Conservation (phyloP, 1,140 invertebrate species). For the Patella vulgata region DNA sequence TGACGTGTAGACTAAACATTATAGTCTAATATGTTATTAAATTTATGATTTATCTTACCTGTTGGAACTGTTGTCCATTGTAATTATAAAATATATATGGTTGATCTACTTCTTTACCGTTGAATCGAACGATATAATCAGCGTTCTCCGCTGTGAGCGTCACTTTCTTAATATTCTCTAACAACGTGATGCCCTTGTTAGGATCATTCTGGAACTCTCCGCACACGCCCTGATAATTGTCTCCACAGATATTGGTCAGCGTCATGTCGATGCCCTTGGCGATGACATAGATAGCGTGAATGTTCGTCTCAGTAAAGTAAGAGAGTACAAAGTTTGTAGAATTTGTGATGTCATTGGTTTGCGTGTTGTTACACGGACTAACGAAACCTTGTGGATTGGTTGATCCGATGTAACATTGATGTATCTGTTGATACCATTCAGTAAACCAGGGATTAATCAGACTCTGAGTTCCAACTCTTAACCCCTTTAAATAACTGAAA, state of each 20-base stretch:
- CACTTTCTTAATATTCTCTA: conserved; percentile 48
- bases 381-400: conserved; percentile 8
- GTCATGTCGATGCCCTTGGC: conserved; percentile 50
- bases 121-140: conserved; percentile 36
- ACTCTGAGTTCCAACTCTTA: conserved; percentile 38
- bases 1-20: too few relatives aligned
- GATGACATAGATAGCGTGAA: conserved; percentile 52
- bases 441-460: conserved; percentile 58
- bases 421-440: conserved; percentile 54
- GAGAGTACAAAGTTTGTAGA: conserved; percentile 28
- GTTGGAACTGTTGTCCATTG: conserved; percentile 1
- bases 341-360: conserved; percentile 21
- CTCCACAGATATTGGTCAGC: conserved; percentile 50
- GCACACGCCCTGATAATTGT: conserved; percentile 47
- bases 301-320: conserved; percentile 27
- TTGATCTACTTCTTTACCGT: conserved; percentile 31
- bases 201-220: conserved; percentile 40
- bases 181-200: conserved; percentile 37
- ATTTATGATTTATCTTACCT: too few relatives aligned
- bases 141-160: conserved; percentile 38
- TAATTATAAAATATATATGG: conserved; percentile 45
- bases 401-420: conserved; percentile 45
- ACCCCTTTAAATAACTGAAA: conserved; percentile 30
- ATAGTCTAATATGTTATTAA: too few relatives aligned
- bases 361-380: conserved; percentile 5